Evolutionary conservation across 2,113 vertebrate genomes (phyloP).

Genomic region (Labrus mixtus): DNA sequence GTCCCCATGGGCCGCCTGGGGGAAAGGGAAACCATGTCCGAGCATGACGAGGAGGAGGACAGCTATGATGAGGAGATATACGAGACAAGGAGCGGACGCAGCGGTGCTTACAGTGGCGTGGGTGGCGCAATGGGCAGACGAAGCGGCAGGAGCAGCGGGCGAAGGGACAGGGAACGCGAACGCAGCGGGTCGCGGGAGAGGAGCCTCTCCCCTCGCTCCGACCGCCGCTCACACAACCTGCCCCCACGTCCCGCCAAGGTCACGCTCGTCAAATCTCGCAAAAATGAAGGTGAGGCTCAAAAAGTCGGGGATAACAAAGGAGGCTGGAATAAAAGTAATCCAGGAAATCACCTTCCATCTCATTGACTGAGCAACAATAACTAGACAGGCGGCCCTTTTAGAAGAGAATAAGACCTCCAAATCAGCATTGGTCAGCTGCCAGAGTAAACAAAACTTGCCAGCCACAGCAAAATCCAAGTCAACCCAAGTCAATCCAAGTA

Average conservation of each 20-base stretch:
- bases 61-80: slow-evolving; percentile 95
- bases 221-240: slow-evolving; percentile 92
- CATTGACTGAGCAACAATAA: slow-evolving; percentile 20
- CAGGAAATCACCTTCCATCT: slow-evolving; percentile 38
- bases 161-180: slow-evolving; percentile 88
- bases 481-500: slow-evolving; percentile 75
- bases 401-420: slow-evolving; percentile 56
- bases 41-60: slow-evolving; percentile 95
- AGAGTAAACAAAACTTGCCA: slow-evolving; percentile 69
- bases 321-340: neutral
- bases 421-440: slow-evolving; percentile 67
- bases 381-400: slow-evolving; percentile 18
- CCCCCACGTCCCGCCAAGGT: slow-evolving; percentile 95
- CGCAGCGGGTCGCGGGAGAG: slow-evolving; percentile 93
- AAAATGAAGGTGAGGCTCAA: slow-evolving; percentile 94
- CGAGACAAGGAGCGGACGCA: slow-evolving; percentile 87
- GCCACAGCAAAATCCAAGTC: slow-evolving; percentile 70
- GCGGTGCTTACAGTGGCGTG: slow-evolving; percentile 81
- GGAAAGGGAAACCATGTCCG: slow-evolving; percentile 92
- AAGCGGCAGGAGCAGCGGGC: slow-evolving; percentile 85
- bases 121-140: slow-evolving; percentile 80
- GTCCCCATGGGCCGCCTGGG: slow-evolving; percentile 91
- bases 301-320: slow-evolving; percentile 57
- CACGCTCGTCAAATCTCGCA: slow-evolving; percentile 96
- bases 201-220: slow-evolving; percentile 93